These are phyloP conservation scores for Thecocarcelia acutangulata DNA, from an alignment of 2,888 invertebrate genomes.

Conservation along the genomic window DNA sequence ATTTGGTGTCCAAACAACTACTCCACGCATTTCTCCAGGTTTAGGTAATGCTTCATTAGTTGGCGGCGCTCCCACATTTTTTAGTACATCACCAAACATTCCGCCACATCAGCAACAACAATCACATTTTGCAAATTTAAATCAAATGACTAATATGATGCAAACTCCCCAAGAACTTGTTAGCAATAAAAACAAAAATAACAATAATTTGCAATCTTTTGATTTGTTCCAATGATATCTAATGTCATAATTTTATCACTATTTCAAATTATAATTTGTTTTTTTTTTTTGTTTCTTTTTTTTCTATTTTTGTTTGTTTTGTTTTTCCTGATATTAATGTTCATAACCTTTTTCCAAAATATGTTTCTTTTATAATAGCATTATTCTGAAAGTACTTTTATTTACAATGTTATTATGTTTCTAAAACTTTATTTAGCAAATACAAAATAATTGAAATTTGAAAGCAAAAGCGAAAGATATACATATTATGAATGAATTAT, in stretches of 20 bases:
- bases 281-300: constrained; percentile 37
- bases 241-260: constrained; percentile 75
- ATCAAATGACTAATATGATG: constrained; percentile 72
- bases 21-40: constrained; percentile 60
- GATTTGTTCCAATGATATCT: constrained; percentile 82
- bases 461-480: constrained; percentile 56
- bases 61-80: constrained; percentile 63
- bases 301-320: too few species aligned
- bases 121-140: constrained; percentile 80
- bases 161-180: constrained; percentile 64
- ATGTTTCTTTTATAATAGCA: constrained; percentile 1
- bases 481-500: constrained; percentile 58
- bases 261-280: constrained; percentile 35
- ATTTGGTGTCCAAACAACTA: constrained; percentile 59
- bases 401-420: constrained; percentile 56
- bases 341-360: too few species aligned
- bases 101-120: constrained; percentile 75
- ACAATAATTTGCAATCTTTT: constrained; percentile 79
- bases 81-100: constrained; percentile 77
- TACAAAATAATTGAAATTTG: constrained; percentile 47
- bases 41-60: constrained; percentile 34
- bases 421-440: constrained; percentile 64
- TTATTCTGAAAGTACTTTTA: constrained; percentile 26
- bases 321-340: constrained; percentile 47
- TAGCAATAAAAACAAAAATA: constrained; percentile 72